These are phyloP conservation scores for Prolemur simus DNA, from an alignment of 2,113 vertebrate species.

Conservation along the genomic window DNA sequence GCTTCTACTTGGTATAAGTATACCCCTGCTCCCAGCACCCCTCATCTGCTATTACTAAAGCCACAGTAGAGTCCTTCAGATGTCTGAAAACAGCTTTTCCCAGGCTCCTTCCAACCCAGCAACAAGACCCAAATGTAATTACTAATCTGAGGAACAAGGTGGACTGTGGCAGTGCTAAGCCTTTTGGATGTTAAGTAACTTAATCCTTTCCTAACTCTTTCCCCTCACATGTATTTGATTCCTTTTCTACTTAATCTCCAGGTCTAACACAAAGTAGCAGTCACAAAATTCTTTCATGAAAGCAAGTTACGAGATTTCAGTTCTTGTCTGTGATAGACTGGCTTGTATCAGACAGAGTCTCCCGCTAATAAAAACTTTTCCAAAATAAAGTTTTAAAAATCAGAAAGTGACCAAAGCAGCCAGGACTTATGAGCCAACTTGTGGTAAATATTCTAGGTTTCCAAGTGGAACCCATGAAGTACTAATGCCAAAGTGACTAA, in stretches of 20 bases:
- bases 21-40: not conserved
- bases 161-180: not conserved
- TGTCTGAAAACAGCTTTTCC: constrained; percentile 4
- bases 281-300: constrained; percentile 35
- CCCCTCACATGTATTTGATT: constrained; percentile 25
- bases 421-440: not conserved
- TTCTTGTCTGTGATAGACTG: not conserved
- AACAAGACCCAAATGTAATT: constrained; percentile 3
- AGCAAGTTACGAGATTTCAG: constrained; percentile 14
- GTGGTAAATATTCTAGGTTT: not conserved
- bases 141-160: not conserved
- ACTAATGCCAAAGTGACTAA: not conserved
- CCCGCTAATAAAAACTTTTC: not conserved
- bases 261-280: not conserved
- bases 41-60: not conserved
- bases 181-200: constrained; percentile 25
- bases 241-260: constrained; percentile 31
- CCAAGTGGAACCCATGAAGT: not conserved
- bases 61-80: not conserved
- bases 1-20: not conserved
- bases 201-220: constrained; percentile 29
- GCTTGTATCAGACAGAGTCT: constrained; percentile 1
- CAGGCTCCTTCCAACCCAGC: not conserved
- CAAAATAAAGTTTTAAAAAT: constrained; percentile 2
- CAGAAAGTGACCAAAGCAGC: constrained; percentile 6